These are phyloP conservation scores for Henricia sp. DNA, from an alignment of 53 echinoderm and acorn worm species.

Conservation along the genomic window DNA sequence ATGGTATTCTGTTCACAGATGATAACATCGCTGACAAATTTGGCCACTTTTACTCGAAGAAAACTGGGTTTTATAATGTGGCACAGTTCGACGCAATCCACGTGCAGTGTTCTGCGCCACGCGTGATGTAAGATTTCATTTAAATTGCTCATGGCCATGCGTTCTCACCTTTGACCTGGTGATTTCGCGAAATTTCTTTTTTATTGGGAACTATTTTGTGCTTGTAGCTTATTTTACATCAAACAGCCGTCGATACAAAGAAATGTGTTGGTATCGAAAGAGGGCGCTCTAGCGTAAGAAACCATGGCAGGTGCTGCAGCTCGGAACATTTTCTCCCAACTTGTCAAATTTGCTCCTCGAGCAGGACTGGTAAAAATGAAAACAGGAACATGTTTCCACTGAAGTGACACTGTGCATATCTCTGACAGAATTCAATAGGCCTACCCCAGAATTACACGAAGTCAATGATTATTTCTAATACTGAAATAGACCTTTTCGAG, in stretches of 20 bases:
- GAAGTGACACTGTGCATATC: no score
- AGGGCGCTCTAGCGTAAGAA: background rate
- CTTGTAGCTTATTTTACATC: background rate
- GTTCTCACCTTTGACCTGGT: slow-evolving; percentile 41
- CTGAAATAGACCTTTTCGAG: no score
- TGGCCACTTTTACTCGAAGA: background rate
- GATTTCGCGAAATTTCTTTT: slow-evolving; percentile 44
- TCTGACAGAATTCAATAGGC: no score
- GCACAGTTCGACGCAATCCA: background rate
- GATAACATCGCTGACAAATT: slow-evolving; percentile 88
- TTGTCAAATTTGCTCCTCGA: no score
- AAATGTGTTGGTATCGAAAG: background rate
- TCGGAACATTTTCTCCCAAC: background rate
- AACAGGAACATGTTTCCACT: no score
- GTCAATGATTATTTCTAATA: no score
- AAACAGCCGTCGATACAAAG: slow-evolving; percentile 2
- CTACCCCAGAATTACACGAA: no score
- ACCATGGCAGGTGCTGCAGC: no score
- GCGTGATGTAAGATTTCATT: slow-evolving; percentile 49
- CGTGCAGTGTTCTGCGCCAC: background rate
- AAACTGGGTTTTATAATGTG: background rate
- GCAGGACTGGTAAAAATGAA: no score
- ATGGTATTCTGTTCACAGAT: slow-evolving; percentile 79
- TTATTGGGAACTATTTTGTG: background rate
- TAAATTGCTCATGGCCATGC: slow-evolving; percentile 61